Conservation (phyloP, 2,888 invertebrate genomes). For the Unio delphinus region DNA sequence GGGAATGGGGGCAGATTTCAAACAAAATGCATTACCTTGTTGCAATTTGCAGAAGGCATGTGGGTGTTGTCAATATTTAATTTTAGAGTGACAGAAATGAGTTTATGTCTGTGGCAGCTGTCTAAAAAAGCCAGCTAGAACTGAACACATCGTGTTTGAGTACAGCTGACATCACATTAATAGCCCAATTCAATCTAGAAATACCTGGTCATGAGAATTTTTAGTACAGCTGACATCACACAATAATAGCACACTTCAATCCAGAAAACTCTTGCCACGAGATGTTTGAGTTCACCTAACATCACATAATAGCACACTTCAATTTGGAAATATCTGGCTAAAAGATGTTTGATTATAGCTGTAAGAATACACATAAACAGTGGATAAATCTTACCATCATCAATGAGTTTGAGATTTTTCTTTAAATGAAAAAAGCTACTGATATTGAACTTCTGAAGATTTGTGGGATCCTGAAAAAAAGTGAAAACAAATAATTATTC, state of each 20-base stretch:
- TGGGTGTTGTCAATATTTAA: no score
- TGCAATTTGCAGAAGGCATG: no score
- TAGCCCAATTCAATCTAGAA: background rate
- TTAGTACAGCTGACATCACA: no score
- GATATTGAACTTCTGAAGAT: constrained; percentile 94
- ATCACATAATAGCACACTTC: no score
- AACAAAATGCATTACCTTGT: no score
- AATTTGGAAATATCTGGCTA: background rate
- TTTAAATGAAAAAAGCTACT: constrained; percentile 94
- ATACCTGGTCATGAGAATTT: background rate
- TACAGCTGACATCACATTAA: no score
- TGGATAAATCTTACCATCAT: constrained; percentile 77
- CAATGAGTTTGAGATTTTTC: constrained; percentile 88
- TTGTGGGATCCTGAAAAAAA: constrained; percentile 80
- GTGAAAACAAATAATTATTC: background rate
- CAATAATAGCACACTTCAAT: no score
- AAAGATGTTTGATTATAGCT: background rate
- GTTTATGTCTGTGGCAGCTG: no score
- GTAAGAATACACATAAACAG: background rate
- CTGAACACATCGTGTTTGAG: background rate
- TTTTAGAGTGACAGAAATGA: no score
- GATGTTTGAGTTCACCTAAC: no score
- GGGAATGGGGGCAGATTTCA: no score
- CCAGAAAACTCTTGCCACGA: no score
- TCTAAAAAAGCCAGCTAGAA: background rate